Percentiles rank a stretch among this genome's conserved stretches.
These are phyloP conservation scores for Teinopalpus imperialis DNA, from an alignment of 2,888 invertebrate species.

Conservation along the genomic window DNA sequence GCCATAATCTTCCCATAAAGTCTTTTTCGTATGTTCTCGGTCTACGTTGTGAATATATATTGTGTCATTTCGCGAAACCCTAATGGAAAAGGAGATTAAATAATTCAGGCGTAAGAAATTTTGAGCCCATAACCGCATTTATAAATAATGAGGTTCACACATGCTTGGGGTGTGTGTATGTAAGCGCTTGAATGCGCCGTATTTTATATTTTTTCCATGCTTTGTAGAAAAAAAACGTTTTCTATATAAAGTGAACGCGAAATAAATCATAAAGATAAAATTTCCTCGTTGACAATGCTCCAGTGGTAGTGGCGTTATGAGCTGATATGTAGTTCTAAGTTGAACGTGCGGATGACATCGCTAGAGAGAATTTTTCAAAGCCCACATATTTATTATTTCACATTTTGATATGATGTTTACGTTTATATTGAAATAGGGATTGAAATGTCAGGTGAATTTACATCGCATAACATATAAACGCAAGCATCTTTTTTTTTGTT, in stretches of 20 bases:
- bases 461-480: too few species aligned
- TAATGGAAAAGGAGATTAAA: conserved; percentile 80
- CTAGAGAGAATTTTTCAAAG: conserved; percentile 6
- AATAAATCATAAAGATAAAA: conserved; percentile 65
- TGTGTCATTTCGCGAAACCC: conserved; percentile 74
- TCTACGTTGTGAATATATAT: conserved; percentile 72
- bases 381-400: conserved; percentile 13
- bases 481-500: too few species aligned
- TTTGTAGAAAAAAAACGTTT: conserved; percentile 39
- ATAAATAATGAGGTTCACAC: conserved; percentile 75
- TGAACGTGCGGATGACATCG: conserved; percentile 15
- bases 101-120: conserved; percentile 77
- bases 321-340: conserved; percentile 15
- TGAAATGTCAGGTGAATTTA: not conserved
- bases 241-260: conserved; percentile 54
- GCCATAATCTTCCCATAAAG: conserved; percentile 69
- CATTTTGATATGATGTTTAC: not conserved
- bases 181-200: too few species aligned
- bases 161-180: conserved; percentile 42
- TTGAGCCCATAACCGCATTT: conserved; percentile 72
- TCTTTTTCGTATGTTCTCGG: conserved; percentile 57
- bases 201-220: too few species aligned
- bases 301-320: conserved; percentile 36
- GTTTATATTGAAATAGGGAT: conserved; percentile 13
- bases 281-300: conserved; percentile 52